Evolutionary conservation across 2,888 invertebrate species (phyloP), one percentile per base, ranked within the genome.

Genomic region (Dermolepida albohirtum): DNA sequence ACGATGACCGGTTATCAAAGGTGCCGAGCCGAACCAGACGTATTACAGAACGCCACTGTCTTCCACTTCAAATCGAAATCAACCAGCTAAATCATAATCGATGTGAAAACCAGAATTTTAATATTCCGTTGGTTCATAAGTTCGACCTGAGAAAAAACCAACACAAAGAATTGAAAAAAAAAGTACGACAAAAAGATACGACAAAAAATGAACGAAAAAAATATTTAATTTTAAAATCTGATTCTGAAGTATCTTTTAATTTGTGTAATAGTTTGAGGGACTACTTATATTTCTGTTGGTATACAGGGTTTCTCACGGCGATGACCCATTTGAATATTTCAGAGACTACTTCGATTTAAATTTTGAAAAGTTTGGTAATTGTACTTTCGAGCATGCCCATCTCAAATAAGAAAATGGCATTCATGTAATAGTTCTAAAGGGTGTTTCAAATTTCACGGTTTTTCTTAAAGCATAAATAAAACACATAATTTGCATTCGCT

Each of bases 81-180:
- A 79, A 72, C 78, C 75, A 71, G 71, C 76, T 77, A 75, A 75
- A 76, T 66, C 73, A 71, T 79, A 79, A 79, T 79, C 78, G 78
- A 78, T 79, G 76, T 79, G 79, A 79, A 79, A 78, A 77, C 76
- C 72, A 77, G 78, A 78, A 77, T 78, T 78, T 78, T 77, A 77
- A 78, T 78, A 78, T 75, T 74, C 73, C 73, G 72, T 74, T 70
- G 64, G 71, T 71, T 70, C 71, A 69, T 68, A 69, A 69, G 64
- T 65, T 59, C 27, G 34, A 59, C 47, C 47, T 47, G 47, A 27
- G 59, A 47, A 41, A 29, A 47, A 47, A 29, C 5, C 6, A 44
- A 8, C 16, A 57, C 41, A 43, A 59, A 59, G 29, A 59, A 59
- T 59, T 34, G 16, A 16, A 40, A 54, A 40, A 39, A 55, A 14